Percentiles rank a stretch among this genome's conserved stretches.
Conservation (phyloP, 2,888 invertebrate species). For the Hyposoter didymator region DNA sequence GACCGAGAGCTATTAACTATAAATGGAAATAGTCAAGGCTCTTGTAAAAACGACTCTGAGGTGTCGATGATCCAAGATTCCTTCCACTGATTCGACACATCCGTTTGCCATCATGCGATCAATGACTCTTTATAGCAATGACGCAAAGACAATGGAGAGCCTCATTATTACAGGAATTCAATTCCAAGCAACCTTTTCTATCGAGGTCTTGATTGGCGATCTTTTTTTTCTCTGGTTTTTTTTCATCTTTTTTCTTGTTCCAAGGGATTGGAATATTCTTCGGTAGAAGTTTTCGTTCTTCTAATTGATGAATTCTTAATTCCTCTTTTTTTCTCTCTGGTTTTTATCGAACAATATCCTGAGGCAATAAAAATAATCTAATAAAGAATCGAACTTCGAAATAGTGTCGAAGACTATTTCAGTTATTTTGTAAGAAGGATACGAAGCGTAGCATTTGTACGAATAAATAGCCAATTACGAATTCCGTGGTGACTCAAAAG, state of each 20-base stretch:
- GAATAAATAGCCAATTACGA: not conserved
- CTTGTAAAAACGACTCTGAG: not conserved
- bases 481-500: not conserved
- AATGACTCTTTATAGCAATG: not conserved
- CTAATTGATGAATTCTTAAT: not conserved
- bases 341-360: not conserved
- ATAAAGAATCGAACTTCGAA: not conserved
- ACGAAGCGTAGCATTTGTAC: not conserved
- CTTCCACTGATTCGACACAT: constrained; percentile 20
- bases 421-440: not conserved
- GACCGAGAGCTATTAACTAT: not conserved
- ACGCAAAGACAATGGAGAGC: not conserved
- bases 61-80: constrained; percentile 38
- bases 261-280: not conserved
- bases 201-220: not conserved
- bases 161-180: not conserved
- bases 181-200: not conserved
- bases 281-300: not conserved
- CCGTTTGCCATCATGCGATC: constrained; percentile 4
- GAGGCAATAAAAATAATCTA: not conserved
- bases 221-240: not conserved
- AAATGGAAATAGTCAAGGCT: constrained; percentile 33
- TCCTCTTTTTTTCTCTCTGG: not conserved
- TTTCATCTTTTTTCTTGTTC: too few species aligned
- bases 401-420: not conserved